A percentile compares a stretch with the other conserved stretches of the same genome.
Conservation (phyloP, 2,888 invertebrate species). For the Phrixothrix hirtus region DNA sequence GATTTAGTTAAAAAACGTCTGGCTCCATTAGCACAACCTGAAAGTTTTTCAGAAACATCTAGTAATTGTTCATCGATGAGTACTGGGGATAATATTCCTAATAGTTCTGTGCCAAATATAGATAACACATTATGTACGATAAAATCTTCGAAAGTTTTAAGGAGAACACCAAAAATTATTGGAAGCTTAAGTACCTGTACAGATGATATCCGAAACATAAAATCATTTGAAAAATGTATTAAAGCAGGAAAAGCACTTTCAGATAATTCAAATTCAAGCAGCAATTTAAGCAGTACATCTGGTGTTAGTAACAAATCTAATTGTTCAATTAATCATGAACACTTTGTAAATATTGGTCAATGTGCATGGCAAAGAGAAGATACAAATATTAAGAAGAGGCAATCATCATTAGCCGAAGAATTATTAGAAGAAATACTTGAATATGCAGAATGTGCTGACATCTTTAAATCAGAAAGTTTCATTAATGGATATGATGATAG, state of each 20-base stretch:
- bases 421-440: slow-evolving; percentile 54
- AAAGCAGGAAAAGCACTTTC: slow-evolving; percentile 51
- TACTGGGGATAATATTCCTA: slow-evolving; percentile 46
- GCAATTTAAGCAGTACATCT: slow-evolving; percentile 60
- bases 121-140: slow-evolving; percentile 34
- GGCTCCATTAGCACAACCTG: slow-evolving; percentile 81
- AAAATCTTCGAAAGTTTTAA: slow-evolving; percentile 63
- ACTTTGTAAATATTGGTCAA: slow-evolving; percentile 35
- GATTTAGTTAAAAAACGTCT: slow-evolving; percentile 6
- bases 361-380: slow-evolving; percentile 44
- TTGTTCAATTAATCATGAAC: slow-evolving; percentile 39
- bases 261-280: slow-evolving; percentile 51
- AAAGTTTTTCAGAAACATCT: slow-evolving; percentile 80
- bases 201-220: slow-evolving; percentile 64
- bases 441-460: slow-evolving; percentile 53
- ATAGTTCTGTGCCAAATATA: background rate
- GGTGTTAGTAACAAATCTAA: slow-evolving; percentile 53
- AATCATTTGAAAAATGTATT: slow-evolving; percentile 58
- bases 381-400: slow-evolving; percentile 44
- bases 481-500: slow-evolving; percentile 54
- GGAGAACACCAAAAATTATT: slow-evolving; percentile 67
- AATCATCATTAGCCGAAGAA: slow-evolving; percentile 63
- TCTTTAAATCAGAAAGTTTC: slow-evolving; percentile 50
- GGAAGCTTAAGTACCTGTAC: slow-evolving; percentile 69
- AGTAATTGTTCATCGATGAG: slow-evolving; percentile 73